These are phyloP conservation scores for Chunga burmeisteri DNA, from an alignment of 2,113 vertebrate species.

Conservation along the genomic window DNA sequence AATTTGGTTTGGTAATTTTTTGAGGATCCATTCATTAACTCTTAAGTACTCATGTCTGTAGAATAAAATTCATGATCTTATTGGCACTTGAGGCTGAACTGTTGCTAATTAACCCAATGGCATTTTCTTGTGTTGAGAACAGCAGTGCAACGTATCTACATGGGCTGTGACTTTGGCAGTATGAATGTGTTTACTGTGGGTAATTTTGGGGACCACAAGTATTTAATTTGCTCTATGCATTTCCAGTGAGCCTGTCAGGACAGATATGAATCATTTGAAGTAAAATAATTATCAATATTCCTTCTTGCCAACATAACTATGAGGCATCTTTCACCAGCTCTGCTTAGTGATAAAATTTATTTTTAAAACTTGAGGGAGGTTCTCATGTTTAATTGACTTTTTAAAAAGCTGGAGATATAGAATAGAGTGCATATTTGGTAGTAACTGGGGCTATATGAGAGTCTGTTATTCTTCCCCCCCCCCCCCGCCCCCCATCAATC, in stretches of 20 bases:
- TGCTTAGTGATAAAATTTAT: background rate
- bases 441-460: background rate
- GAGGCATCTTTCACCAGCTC: background rate
- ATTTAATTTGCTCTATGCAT: background rate
- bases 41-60: background rate
- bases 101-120: background rate
- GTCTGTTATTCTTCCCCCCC: background rate
- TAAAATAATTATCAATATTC: background rate
- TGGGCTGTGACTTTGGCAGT: background rate
- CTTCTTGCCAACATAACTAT: background rate
- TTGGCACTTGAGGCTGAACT: background rate
- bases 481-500: fast-evolving
- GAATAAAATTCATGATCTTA: background rate
- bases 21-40: background rate
- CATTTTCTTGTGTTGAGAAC: background rate
- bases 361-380: background rate
- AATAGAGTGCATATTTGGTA: background rate
- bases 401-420: background rate
- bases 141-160: background rate
- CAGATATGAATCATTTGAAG: background rate
- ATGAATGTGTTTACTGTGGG: background rate
- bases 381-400: background rate
- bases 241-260: background rate
- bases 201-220: background rate
- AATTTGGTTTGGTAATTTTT: background rate